Evolutionary conservation across 2,888 invertebrate genomes (phyloP).

Genomic region (Calameuta idolon): DNA sequence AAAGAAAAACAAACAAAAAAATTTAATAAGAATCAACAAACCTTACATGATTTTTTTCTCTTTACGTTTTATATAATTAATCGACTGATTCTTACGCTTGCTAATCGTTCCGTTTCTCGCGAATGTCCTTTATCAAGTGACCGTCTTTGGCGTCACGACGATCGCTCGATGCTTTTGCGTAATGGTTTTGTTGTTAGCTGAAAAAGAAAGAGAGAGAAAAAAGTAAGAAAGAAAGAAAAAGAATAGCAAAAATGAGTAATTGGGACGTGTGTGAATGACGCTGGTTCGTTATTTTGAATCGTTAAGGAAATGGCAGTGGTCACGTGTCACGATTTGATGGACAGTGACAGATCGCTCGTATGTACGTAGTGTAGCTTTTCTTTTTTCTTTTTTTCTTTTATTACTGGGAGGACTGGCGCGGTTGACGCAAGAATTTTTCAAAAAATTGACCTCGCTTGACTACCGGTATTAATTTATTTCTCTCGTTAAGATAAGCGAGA

Average conservation of each 20-base stretch:
- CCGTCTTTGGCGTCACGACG: background rate
- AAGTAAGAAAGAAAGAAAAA: background rate
- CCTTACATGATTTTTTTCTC: background rate
- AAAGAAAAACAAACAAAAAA: background rate
- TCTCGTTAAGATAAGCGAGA: background rate
- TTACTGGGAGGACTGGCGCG: conserved; percentile 14
- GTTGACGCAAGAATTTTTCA: conserved; percentile 4
- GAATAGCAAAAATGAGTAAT: background rate
- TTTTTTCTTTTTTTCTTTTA: background rate
- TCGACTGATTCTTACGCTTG: background rate
- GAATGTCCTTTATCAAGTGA: background rate
- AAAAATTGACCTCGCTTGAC: background rate
- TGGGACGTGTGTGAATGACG: background rate
- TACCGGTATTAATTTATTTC: background rate
- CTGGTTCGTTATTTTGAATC: background rate
- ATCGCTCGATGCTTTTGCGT: conserved; percentile 2
- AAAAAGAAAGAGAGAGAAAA: background rate
- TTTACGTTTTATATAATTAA: background rate
- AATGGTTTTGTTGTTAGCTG: background rate
- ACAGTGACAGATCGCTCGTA: background rate
- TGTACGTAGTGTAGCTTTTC: conserved; percentile 7
- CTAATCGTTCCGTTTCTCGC: background rate
- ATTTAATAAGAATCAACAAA: background rate
- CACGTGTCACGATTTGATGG: background rate
- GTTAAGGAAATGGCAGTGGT: background rate